phyloP scores from a whole-genome alignment of 2,888 invertebrate species.

The Leptogaster cylindrica region DNA sequence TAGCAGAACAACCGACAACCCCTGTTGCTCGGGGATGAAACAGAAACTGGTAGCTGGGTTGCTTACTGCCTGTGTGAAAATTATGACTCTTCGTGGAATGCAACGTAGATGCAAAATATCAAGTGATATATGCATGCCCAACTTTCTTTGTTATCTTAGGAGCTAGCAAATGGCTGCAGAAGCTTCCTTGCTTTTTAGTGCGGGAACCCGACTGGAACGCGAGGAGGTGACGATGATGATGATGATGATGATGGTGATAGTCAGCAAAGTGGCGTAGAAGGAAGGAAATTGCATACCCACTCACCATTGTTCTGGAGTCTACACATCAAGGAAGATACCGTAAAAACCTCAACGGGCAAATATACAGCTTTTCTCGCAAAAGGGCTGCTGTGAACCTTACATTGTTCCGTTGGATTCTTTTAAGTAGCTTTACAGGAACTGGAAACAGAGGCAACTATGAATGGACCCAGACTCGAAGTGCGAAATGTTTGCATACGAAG shows the following conservation, averaged over 20 bases:
- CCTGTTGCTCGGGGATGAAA: background rate
- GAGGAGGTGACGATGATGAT: background rate
- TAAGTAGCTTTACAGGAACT: background rate
- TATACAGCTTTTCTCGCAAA: slow-evolving; percentile 29
- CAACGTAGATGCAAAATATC: slow-evolving; percentile 29
- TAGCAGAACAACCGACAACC: slow-evolving; percentile 2
- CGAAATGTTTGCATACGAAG: slow-evolving; percentile 11
- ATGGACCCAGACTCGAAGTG: slow-evolving; percentile 5
- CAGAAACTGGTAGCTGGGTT: background rate
- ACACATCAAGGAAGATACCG: slow-evolving; percentile 27
- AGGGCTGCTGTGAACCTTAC: background rate
- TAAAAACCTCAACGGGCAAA: slow-evolving; percentile 38
- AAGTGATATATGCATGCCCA: slow-evolving; percentile 37
- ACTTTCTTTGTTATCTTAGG: slow-evolving; percentile 36
- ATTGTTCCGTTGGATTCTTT: background rate
- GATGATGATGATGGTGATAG: slow-evolving; percentile 25
- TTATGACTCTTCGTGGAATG: slow-evolving; percentile 35
- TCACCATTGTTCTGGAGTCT: slow-evolving; percentile 25
- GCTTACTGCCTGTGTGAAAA: slow-evolving; percentile 20
- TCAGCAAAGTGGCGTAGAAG: slow-evolving; percentile 8
- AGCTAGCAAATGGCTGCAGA: slow-evolving; percentile 14
- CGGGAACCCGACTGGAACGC: background rate
- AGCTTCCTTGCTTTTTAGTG: background rate
- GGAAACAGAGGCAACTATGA: background rate
- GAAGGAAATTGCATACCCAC: slow-evolving; percentile 36